Evolutionary conservation across 2,888 invertebrate genomes (phyloP), one percentile per base, ranked within the genome.

Genomic region (Stenodera caucasica): DNA sequence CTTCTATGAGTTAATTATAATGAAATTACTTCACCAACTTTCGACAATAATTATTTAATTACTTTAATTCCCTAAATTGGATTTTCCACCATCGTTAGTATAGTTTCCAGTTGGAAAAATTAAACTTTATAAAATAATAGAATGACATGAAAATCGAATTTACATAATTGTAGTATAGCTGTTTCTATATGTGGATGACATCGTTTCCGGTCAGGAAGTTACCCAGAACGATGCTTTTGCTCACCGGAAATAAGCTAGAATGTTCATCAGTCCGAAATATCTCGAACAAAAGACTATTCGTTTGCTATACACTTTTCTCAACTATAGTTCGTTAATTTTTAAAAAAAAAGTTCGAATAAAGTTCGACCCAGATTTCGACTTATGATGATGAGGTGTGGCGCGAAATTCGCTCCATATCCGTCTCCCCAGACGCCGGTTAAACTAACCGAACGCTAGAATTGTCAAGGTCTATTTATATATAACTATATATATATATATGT

Each of bases 401-500:
- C n/a, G 18, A 18, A 45, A 11, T 35, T n/a, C 35, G 21, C n/a
- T 18, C 4, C 11, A 12, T 11, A 12, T 9, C 11, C 12, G 11
- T 12, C 3, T 45, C 45, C 45, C 45, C 21, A 45, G 21, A 18
- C 21, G 21, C 11, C 21, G 18, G 11, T 45, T 21, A 45, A 45
- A 21, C 37, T 15, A 15, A 2, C 11, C 3, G 45, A 45, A 21
- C 18, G 21, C 21, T 21, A 12, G 45, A 1, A 21, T 45, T 45
- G 45, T 5, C 35, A 33, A 33, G 14, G 26, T 26, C 26, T 26
- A 26, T 26, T 7, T n/a, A n/a, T n/a, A n/a, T n/a, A n/a, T n/a
- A n/a, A n/a, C n/a, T 14, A 7, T 58, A 49, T 49, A 35, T 51
- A 18, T 51, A 23, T 26, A 30, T n/a, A 49, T 29, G 50, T 58